Evolutionary conservation across 2,113 vertebrate species (phyloP).

Genomic region (Ictidomys tridecemlineatus): DNA sequence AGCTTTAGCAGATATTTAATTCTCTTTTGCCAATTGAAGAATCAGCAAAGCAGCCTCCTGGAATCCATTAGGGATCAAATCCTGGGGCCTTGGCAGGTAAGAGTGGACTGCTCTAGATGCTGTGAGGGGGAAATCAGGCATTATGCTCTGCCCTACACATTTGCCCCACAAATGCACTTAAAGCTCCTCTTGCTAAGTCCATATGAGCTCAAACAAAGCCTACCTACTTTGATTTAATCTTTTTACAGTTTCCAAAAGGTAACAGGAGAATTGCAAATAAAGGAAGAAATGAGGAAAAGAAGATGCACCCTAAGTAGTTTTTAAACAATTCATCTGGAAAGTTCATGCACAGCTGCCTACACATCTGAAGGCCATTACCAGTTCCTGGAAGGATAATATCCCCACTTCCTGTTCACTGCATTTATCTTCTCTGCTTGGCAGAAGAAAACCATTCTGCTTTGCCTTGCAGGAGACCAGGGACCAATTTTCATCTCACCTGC

Average conservation of each 20-base stretch:
- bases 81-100: background rate
- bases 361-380: conserved; percentile 66
- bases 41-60: background rate
- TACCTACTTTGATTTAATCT: conserved; percentile 55
- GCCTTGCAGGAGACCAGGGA: conserved; percentile 71
- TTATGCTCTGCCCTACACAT: background rate
- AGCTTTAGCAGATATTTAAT: conserved; percentile 3
- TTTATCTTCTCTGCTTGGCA: conserved; percentile 79
- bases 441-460: conserved; percentile 70
- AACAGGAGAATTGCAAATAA: conserved; percentile 69
- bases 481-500: conserved; percentile 77
- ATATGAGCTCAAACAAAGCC: conserved; percentile 9
- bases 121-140: background rate
- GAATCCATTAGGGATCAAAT: conserved; percentile 18
- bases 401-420: conserved; percentile 64
- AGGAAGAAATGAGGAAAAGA: conserved; percentile 70
- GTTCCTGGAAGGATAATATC: conserved; percentile 77
- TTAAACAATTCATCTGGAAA: conserved; percentile 79
- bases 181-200: conserved; percentile 42
- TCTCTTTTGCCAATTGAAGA: background rate
- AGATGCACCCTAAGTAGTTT: conserved; percentile 70
- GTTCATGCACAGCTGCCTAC: conserved; percentile 57
- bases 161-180: background rate
- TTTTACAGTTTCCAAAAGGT: conserved; percentile 70
- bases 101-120: background rate